These are phyloP conservation scores for Epinotia bilunana DNA, from an alignment of 2,888 invertebrate species.

Conservation along the genomic window DNA sequence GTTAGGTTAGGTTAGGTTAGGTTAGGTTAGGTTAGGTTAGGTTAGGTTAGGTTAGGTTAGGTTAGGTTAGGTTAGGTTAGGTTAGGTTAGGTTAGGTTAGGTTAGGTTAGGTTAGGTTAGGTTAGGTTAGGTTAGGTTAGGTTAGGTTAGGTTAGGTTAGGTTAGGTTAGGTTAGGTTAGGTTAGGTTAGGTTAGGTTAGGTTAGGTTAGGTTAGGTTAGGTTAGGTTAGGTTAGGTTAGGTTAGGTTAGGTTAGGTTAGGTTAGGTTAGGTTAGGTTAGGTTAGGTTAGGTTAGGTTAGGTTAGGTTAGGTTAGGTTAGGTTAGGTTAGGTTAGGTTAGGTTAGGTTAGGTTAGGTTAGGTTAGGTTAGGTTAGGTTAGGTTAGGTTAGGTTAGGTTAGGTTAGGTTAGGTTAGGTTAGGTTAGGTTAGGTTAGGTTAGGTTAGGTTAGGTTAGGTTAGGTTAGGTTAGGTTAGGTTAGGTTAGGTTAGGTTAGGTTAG, in stretches of 20 bases:
- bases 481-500: constrained; percentile 45
- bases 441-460: constrained; percentile 47
- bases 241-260: constrained; percentile 41
- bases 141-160: neutral
- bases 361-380: constrained; percentile 47
- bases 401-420: constrained; percentile 47
- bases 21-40: constrained; percentile 46
- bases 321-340: constrained; percentile 45
- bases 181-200: neutral
- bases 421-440: constrained; percentile 47
- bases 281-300: constrained; percentile 45
- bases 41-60: constrained; percentile 45
- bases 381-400: constrained; percentile 47
- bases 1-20: constrained; percentile 46
- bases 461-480: constrained; percentile 46
- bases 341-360: constrained; percentile 47
- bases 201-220: constrained; percentile 22
- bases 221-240: constrained; percentile 13
- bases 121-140: neutral
- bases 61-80: constrained; percentile 45
- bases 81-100: constrained; percentile 36
- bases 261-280: constrained; percentile 46
- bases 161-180: constrained; percentile 1
- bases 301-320: constrained; percentile 46
- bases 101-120: constrained; percentile 35